Base-by-base conservation (phyloP, 2,888 invertebrate species). In the Tromatobia lineatoria region DNA sequence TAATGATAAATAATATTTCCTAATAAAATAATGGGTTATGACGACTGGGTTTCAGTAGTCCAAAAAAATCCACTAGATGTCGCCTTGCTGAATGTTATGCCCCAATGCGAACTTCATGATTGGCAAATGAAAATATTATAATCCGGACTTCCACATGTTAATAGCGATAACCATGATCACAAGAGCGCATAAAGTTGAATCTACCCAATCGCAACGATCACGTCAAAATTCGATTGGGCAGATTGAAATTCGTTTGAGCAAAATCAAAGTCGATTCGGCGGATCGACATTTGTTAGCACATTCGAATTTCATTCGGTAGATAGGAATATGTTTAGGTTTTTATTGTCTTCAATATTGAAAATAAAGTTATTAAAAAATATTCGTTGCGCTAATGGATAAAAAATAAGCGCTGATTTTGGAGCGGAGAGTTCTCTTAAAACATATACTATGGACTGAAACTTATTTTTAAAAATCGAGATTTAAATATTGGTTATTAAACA, bases 51-150 rank as follows among this genome's bases (percentile, higher is more conserved):
- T 52, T n/a, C 52, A 20, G 52, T 52, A 52, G 4, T 52, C 18
- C 52, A 52, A 52, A 52, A 52, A 52, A 52, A 52, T 52, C 52
- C 52, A 52, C 52, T 20, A 52, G 52, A 52, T 52, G 8, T n/a
- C 52, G 18, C 18, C 11, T 52, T 52, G 52, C 52, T 52, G 20
- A n/a, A 52, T 52, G 52, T 3, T n/a, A 20, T 18, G 7, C 18
- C 52, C n/a, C 52, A 52, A 52, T 52, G 18, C 20, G 52, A 20
- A 52, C 18, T 52, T 45, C 45, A 45, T 45, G 45, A 45, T 45
- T 45, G 45, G 45, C 45, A 45, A 10, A 45, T 6, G 45, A 45
- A 45, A 45, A 45, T 45, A 45, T 45, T n/a, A n/a, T n/a, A 45
- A 45, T 45, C 45, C 10, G 45, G 10, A 45, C 45, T 45, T 45